Evolutionary conservation across 2,113 vertebrate species (phyloP).

Genomic region (Bufo bufo): DNA sequence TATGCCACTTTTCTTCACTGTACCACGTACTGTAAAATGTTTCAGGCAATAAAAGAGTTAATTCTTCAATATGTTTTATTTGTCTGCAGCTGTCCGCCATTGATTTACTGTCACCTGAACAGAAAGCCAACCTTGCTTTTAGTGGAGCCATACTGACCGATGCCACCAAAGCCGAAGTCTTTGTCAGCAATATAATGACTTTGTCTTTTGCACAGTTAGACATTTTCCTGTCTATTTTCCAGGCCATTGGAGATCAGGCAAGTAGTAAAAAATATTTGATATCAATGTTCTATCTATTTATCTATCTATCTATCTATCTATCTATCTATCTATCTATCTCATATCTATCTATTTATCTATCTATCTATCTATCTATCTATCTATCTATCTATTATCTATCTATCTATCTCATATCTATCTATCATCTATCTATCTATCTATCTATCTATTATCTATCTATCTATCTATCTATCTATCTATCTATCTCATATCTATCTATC

Average conservation of each 20-base stretch:
- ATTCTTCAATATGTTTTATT: background rate
- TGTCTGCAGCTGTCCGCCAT: constrained; percentile 48
- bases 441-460: no score
- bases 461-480: no score
- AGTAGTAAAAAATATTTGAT: background rate
- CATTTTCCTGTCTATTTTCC: constrained; percentile 52
- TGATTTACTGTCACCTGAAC: constrained; percentile 45
- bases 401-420: no score
- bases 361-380: no score
- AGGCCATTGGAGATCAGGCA: constrained; percentile 48
- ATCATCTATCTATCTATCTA: background rate
- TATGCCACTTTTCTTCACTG: no score
- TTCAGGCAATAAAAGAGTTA: no score
- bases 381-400: no score
- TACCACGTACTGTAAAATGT: no score
- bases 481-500: no score
- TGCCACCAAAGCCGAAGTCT: background rate
- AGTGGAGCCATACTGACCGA: constrained; percentile 41
- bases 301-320: background rate
- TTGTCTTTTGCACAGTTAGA: constrained; percentile 5
- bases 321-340: background rate
- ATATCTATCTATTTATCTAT: no score
- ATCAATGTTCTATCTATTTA: background rate
- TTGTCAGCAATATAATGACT: constrained; percentile 27
- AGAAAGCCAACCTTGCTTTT: constrained; percentile 54